phyloP scores from a whole-genome alignment of 2,888 invertebrate species.

The Uloborus plumipes region DNA sequence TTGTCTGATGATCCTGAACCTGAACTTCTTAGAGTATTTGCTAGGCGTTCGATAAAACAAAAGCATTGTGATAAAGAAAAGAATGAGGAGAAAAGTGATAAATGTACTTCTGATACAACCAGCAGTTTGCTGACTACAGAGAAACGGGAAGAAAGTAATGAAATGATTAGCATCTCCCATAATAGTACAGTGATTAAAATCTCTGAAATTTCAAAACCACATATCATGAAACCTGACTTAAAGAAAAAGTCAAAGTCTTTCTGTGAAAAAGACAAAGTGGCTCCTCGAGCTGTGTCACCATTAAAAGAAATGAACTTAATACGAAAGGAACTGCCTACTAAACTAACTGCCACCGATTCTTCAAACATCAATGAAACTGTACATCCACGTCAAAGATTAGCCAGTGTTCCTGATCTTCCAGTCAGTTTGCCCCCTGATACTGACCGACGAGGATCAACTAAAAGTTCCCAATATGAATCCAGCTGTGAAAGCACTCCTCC shows the following conservation, averaged over 20 bases:
- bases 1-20: conserved; percentile 78
- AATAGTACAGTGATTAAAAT: conserved; percentile 59
- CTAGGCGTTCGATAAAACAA: conserved; percentile 82
- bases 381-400: conserved; percentile 56
- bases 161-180: conserved; percentile 40
- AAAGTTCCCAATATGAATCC: conserved; percentile 21
- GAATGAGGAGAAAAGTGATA: conserved; percentile 15
- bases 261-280: conserved; percentile 53
- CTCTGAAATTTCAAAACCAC: conserved; percentile 45
- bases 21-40: conserved; percentile 86
- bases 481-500: conserved; percentile 16
- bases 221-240: conserved; percentile 49
- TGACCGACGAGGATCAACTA: neutral
- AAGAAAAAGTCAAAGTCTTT: conserved; percentile 62
- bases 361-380: conserved; percentile 18
- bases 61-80: conserved; percentile 71
- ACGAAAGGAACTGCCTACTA: conserved; percentile 29
- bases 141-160: conserved; percentile 33
- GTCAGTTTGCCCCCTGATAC: conserved; percentile 39
- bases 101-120: conserved; percentile 1
- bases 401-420: conserved; percentile 52
- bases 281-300: conserved; percentile 39
- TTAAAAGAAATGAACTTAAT: conserved; percentile 55
- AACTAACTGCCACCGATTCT: conserved; percentile 19
- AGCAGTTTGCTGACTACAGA: neutral